Conservation (phyloP, 2,797 vertebrate species). For the Hippocampus kuda region DNA sequence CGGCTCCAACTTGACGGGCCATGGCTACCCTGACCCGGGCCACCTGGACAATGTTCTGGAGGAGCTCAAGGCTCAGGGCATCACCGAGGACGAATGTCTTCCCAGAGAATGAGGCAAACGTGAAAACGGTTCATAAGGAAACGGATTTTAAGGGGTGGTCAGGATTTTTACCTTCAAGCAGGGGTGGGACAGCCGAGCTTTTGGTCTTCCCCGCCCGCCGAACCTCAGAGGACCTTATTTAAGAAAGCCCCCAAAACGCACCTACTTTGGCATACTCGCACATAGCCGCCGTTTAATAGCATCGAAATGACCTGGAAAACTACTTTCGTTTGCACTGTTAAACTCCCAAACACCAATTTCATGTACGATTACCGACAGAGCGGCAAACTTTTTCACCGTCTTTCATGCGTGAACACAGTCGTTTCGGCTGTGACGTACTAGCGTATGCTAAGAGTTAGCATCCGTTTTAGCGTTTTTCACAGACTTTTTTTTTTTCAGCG, state of each 20-base stretch:
- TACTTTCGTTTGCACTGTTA: neutral
- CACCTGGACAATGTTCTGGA: slow-evolving; percentile 94
- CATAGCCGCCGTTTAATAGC: neutral
- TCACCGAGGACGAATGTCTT: slow-evolving; percentile 80
- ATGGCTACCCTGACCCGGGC: slow-evolving; percentile 86
- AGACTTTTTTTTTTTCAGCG: too few relatives aligned
- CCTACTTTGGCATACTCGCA: neutral
- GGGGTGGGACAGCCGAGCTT: slow-evolving; percentile 15
- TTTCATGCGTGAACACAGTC: too few relatives aligned
- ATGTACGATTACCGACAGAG: too few relatives aligned
- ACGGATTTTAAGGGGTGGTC: neutral
- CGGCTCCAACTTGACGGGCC: slow-evolving; percentile 90
- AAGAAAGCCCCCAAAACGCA: neutral
- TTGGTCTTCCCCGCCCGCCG: slow-evolving; percentile 1
- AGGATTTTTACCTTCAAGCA: neutral
- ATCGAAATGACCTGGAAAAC: neutral
- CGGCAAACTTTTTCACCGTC: too few relatives aligned
- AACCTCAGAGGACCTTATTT: neutral
- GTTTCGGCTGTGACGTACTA: too few relatives aligned
- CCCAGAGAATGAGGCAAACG: slow-evolving; percentile 59
- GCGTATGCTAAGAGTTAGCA: neutral
- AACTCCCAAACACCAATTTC: too few relatives aligned
- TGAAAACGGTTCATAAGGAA: neutral
- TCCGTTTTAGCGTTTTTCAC: neutral
- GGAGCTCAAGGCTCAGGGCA: slow-evolving; percentile 88